Base-by-base conservation (phyloP, 2,797 vertebrate genomes). In the Acridotheres tristis region DNA sequence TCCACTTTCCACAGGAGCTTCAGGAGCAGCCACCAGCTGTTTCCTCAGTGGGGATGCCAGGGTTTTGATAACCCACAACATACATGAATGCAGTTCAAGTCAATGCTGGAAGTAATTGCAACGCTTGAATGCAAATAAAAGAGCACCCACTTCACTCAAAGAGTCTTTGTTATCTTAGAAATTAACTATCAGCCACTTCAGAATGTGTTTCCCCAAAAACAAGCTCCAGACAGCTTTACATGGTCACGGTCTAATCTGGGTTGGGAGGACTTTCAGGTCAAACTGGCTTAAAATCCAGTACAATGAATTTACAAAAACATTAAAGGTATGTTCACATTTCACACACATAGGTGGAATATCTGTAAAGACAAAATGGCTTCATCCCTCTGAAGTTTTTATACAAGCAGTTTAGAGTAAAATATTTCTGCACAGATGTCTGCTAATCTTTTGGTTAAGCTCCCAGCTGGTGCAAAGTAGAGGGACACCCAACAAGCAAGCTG, bases 211-310 rank as follows among this genome's bases (percentile, higher is more conserved):
- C 15, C 4, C 40, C 25, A 7, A 61, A 78, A 72, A 13, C 7
- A 4, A 58, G 16, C n/a, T 69, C 43, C 26, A 50, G 2, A 51
- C 5, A 77, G 66, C 38, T 91, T 75, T 40, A 34, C 36, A 13
- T 1, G 0, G 22, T 40, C 36, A 42, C 4, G 0, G 21, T 36
- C 40, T 51, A 20, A 86, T 23, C 30, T 22, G 6, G 36, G 19
- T 7, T 54, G 17, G 36, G 16, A 48, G 19, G 11, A 43, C 20
- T 40, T 71, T 5, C 13, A 57, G 53, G 29, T 63, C 61, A 68
- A 29, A 27, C 14, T 47, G 23, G 16, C 21, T 89, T 65, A 66
- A 89, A 68, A 23, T 11, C 7, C 29, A 75, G 20, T 29, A 1
- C 22, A 40, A 85, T 40, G 4, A 55, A 38, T 68, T 90, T 45